These are phyloP conservation scores for Ditula angustiorana DNA, from an alignment of 2,888 invertebrate species.

Conservation along the genomic window DNA sequence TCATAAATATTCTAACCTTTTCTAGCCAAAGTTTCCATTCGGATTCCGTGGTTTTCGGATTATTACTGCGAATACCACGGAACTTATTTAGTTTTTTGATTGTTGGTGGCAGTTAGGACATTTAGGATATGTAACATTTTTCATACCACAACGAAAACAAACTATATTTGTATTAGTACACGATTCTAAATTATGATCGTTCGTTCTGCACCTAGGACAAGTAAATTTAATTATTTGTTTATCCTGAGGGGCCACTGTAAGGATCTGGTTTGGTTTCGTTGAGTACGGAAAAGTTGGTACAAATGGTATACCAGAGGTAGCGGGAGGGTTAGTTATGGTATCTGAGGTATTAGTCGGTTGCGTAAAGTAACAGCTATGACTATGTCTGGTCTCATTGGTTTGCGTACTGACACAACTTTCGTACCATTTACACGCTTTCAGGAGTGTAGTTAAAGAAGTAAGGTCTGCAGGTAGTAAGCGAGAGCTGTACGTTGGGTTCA, in stretches of 20 bases:
- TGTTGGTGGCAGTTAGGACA: not conserved
- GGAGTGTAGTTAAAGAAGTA: not conserved
- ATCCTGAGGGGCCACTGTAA: not conserved
- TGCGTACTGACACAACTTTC: not conserved
- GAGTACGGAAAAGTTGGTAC: not conserved
- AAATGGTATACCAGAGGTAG: not conserved
- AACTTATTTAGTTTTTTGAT: not conserved
- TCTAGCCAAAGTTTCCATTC: not conserved
- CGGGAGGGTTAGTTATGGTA: not conserved
- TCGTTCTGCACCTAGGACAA: not conserved
- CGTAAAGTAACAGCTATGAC: not conserved
- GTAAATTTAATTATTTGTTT: not conserved
- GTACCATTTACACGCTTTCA: not conserved
- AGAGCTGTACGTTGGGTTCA: not conserved
- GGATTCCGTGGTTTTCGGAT: not conserved
- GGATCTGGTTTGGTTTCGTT: not conserved
- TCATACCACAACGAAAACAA: not conserved
- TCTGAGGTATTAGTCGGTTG: not conserved
- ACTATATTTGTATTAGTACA: not conserved
- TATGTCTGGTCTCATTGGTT: not conserved
- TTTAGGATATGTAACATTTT: not conserved
- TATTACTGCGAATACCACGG: not conserved
- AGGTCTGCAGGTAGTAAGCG: not conserved
- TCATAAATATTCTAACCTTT: not conserved
- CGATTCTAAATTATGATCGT: not conserved